Conservation (phyloP, 2,113 vertebrate genomes). For the Burhinus bistriatus region DNA sequence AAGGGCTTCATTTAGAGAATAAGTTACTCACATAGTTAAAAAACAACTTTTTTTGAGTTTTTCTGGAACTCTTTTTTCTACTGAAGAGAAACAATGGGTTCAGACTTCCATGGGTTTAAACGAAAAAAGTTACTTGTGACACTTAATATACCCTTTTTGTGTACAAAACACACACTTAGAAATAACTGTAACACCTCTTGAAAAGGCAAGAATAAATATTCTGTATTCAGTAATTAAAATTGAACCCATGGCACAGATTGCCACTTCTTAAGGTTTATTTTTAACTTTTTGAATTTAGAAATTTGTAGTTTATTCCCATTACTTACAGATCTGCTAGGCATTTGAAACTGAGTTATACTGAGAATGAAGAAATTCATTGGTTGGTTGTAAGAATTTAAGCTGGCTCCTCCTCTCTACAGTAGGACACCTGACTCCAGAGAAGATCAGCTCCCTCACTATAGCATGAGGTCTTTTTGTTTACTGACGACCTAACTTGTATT, state of each 20-base stretch:
- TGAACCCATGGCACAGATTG: neutral
- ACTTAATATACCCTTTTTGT: neutral
- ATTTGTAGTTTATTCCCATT: neutral
- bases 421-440: neutral
- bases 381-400: neutral
- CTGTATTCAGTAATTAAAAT: neutral
- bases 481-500: neutral
- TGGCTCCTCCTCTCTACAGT: neutral
- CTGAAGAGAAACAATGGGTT: neutral
- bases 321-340: neutral
- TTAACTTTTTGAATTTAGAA: neutral
- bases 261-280: neutral
- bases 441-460: neutral
- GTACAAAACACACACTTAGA: neutral
- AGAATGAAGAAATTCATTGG: neutral
- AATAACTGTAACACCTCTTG: neutral
- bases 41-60: neutral
- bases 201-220: neutral
- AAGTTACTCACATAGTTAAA: neutral
- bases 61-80: neutral
- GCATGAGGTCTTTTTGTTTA: neutral
- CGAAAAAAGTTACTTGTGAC: rapidly evolving
- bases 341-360: neutral
- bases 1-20: neutral
- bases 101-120: neutral